Evolutionary conservation across 2,888 invertebrate genomes (phyloP).

Genomic region (Dyspetes luteomarginatus): DNA sequence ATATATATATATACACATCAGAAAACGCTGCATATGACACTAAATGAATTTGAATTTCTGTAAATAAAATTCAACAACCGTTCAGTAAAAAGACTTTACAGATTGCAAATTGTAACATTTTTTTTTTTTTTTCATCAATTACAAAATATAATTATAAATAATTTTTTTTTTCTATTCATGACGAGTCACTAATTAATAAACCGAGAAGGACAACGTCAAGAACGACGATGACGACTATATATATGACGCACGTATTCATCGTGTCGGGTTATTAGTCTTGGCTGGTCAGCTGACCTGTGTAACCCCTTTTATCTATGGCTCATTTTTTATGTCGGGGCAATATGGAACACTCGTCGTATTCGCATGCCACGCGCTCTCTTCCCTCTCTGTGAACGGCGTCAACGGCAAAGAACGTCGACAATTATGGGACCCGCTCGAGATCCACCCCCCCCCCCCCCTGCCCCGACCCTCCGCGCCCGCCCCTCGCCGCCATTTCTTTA

Average conservation of each 20-base stretch:
- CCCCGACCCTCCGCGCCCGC: conserved; percentile 2
- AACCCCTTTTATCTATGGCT: neutral
- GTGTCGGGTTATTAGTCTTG: conserved; percentile 43
- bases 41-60: too few species aligned
- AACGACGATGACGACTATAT: neutral
- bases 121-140: too few species aligned
- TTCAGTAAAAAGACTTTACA: too few species aligned
- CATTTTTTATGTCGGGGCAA: neutral
- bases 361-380: conserved; percentile 44
- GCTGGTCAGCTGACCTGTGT: conserved; percentile 28
- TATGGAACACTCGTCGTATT: neutral
- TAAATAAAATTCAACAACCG: too few species aligned
- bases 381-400: conserved; percentile 11
- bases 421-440: conserved; percentile 62
- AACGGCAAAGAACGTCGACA: conserved; percentile 60
- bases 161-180: neutral
- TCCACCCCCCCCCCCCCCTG: conserved; percentile 47
- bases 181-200: neutral
- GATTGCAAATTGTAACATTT: too few species aligned
- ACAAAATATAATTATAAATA: neutral
- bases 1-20: too few species aligned
- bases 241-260: neutral
- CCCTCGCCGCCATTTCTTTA: conserved; percentile 21
- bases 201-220: neutral
- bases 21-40: too few species aligned